These are phyloP conservation scores for Babylonia areolata DNA, from an alignment of 1,140 invertebrate species.

Conservation along the genomic window DNA sequence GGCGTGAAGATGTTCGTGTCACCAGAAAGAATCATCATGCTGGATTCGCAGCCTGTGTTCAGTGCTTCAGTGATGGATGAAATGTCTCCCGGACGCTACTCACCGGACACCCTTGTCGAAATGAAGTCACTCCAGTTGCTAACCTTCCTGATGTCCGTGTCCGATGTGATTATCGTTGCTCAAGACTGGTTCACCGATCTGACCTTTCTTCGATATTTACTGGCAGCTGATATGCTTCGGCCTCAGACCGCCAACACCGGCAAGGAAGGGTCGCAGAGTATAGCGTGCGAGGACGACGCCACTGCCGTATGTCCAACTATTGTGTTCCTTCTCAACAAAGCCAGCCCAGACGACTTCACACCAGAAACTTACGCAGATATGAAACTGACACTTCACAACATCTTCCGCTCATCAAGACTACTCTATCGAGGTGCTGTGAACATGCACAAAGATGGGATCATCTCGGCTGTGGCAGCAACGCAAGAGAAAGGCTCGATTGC, in stretches of 20 bases:
- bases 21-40: slow-evolving; percentile 62
- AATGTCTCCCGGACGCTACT: slow-evolving; percentile 78
- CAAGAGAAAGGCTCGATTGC: slow-evolving; percentile 77
- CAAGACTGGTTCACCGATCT: slow-evolving; percentile 91
- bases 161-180: slow-evolving; percentile 89
- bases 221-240: slow-evolving; percentile 91
- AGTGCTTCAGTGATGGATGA: slow-evolving; percentile 82
- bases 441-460: slow-evolving; percentile 40
- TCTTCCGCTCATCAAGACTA: slow-evolving; percentile 85
- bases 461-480: slow-evolving; percentile 17
- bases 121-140: slow-evolving; percentile 85
- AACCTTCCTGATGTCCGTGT: slow-evolving; percentile 90
- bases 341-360: slow-evolving; percentile 83
- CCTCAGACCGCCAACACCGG: slow-evolving; percentile 80
- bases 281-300: slow-evolving; percentile 59
- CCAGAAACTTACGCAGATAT: slow-evolving; percentile 81
- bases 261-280: slow-evolving; percentile 42
- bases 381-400: slow-evolving; percentile 81
- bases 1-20: slow-evolving; percentile 83
- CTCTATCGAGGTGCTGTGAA: slow-evolving; percentile 80
- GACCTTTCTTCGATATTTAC: slow-evolving; percentile 80
- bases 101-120: slow-evolving; percentile 82
- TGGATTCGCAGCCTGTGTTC: slow-evolving; percentile 77
- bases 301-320: slow-evolving; percentile 53
- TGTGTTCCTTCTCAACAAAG: slow-evolving; percentile 87